These are phyloP conservation scores for Ploceus nigricollis DNA, from an alignment of 2,113 vertebrate species.

Conservation along the genomic window DNA sequence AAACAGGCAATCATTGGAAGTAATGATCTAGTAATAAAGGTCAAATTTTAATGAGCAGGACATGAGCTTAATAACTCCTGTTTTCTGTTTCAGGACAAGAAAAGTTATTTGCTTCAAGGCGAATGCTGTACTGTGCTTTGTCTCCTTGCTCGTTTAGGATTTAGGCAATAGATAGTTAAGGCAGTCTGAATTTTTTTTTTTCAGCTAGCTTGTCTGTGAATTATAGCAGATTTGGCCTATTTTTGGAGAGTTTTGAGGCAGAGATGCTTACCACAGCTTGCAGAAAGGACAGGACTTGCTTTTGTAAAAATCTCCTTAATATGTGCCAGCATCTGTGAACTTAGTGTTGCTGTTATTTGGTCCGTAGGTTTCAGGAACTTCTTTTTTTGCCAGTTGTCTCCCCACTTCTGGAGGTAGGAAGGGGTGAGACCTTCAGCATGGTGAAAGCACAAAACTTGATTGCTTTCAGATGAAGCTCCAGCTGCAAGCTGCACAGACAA, in stretches of 20 bases:
- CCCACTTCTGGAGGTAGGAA: not conserved
- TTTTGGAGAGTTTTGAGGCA: not conserved
- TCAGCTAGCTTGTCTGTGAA: not conserved
- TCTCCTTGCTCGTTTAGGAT: not conserved
- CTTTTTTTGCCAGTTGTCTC: not conserved
- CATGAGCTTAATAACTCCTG: not conserved
- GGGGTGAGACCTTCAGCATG: not conserved
- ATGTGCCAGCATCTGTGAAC: not conserved
- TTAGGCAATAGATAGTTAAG: not conserved
- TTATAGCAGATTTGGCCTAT: not conserved
- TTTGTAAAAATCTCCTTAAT: not conserved
- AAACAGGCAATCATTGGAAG: not conserved
- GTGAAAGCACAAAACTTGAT: not conserved
- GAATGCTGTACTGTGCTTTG: not conserved
- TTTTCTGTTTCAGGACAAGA: not conserved
- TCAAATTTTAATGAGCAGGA: accelerated
- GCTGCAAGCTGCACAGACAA: not conserved
- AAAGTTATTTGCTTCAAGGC: not conserved
- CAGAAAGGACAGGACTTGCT: not conserved
- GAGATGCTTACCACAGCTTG: not conserved
- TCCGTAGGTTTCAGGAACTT: not conserved
- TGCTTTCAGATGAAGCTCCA: not conserved
- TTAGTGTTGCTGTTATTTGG: not conserved
- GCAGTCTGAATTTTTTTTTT: not conserved
- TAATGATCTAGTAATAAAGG: not conserved